Base-by-base conservation (phyloP, 2,888 invertebrate species). In the Himalopsyche kuldschensis region DNA sequence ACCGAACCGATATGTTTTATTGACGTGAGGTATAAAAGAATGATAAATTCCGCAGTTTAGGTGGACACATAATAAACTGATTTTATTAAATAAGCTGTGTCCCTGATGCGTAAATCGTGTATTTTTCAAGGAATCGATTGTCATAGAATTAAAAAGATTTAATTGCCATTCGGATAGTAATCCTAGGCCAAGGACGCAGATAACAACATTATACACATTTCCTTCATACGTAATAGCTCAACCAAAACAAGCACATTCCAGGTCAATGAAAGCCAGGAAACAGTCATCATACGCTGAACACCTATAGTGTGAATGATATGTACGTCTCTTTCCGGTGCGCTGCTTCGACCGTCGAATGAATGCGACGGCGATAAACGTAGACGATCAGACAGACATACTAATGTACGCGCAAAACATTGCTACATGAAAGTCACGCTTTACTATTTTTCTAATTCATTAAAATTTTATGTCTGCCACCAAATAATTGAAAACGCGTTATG, bases 281-380 rank as follows among this genome's bases (percentile, higher is more conserved):
- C 81, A 79, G 79, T 82, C 82, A 82, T 79, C 82, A 82, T 46
- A 79, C 81, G 32, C 76, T 82, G 78, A 69, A 82, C 82, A 84
- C 82, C 79, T 82, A 84, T 76, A 81, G 78, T 69, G 69, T 82
- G 81, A 84, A 84, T 81, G 94, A 94, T 85, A 96, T 94, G 84
- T 24, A 55, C 77, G 47, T 84, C 84, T 82, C 82, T 46, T 78
- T 82, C 79, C 35, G 30, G 31, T 41, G 35, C 48, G 15, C 17
- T 20, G 10, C 10, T 35, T 30, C 46, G 41, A 24, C 31, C 69
- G 41, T 63, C 47, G 84, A 32, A 27, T 27, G 78, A 82, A 35
- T 27, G 84, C 76, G 84, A 82, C 48, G 46, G 75, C 76, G 31
- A 82, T 80, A 84, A 69, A 48, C 80, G 79, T 82, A 83, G 82